A percentile compares a stretch with the other conserved stretches of the same genome.
Evolutionary conservation across 2,888 invertebrate species (phyloP).

Genomic region (Ferrisia virgata): DNA sequence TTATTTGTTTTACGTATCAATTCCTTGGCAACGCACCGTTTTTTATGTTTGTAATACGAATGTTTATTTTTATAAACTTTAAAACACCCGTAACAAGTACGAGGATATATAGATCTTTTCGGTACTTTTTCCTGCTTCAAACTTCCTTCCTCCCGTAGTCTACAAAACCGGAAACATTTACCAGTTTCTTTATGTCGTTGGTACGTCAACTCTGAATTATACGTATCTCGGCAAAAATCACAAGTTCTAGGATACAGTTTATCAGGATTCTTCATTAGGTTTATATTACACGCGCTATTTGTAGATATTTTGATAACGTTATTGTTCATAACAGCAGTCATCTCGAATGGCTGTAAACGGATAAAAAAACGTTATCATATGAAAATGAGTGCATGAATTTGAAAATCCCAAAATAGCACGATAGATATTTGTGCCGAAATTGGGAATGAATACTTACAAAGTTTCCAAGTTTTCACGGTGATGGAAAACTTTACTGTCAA

Average conservation of each 20-base stretch:
- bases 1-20: no score
- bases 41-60: neutral
- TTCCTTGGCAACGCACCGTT: neutral
- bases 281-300: neutral
- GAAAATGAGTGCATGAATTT: no score
- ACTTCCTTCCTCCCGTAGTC: neutral
- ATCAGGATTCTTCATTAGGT: neutral
- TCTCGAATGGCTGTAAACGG: neutral
- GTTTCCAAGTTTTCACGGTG: no score
- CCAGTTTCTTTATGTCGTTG: neutral
- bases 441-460: no score
- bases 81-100: neutral
- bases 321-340: neutral
- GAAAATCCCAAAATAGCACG: no score
- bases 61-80: neutral
- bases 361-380: no score
- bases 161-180: neutral
- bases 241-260: neutral
- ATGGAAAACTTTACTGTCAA: no score
- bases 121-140: neutral
- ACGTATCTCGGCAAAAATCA: neutral
- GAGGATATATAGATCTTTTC: neutral
- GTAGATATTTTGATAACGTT: conserved; percentile 6
- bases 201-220: neutral
- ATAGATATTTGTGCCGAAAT: no score